Base-by-base conservation (phyloP, 2,888 invertebrate genomes). In the Drosophila formosana region DNA sequence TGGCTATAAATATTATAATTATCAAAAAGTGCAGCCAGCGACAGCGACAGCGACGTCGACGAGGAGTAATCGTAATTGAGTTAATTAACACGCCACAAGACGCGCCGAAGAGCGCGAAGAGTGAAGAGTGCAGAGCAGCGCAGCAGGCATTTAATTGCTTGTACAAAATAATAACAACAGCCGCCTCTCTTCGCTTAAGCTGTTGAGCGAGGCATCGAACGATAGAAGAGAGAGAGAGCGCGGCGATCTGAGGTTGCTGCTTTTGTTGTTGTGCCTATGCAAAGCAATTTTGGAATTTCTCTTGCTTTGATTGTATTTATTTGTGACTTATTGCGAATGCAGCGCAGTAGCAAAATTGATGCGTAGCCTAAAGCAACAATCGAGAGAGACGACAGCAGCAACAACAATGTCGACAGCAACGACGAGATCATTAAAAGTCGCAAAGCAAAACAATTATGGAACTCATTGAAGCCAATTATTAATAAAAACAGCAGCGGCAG, bases 391-490 rank as follows among this genome's bases (percentile, higher is more conserved):
- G 32, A 11, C 39, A 49, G 2, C 30, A 30, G 32, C 45, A 34
- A 46, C 43, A 34, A 41, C 53, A 34, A 51, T 43, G 25, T 58
- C 76, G 26, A 51, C 69, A 37, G 53, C 70, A 68, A 73, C 66
- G 86, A 81, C 71, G 82, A 85, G 78, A 88, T 88, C 88, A 85
- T 85, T 85, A 87, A 85, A 88, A 88, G 88, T 85, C 88, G 80
- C 78, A 85, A 85, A 82, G 86, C 78, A 88, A 88, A 90, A 89
- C 89, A 90, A 90, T 90, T 90, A 90, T 89, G 89, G 89, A 90
- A 90, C 89, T 88, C 90, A 90, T 90, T 90, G 90, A 90, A 90
- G 91, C 89, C 90, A 90, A 90, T 90, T 90, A 90, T 90, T 88
- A 89, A 89, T 83, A 82, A 82, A 82, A 78, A 82, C 75, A 81